Evolutionary conservation across 2,888 invertebrate species (phyloP), one percentile per base, ranked within the genome.

Genomic region (Elysia crispata): DNA sequence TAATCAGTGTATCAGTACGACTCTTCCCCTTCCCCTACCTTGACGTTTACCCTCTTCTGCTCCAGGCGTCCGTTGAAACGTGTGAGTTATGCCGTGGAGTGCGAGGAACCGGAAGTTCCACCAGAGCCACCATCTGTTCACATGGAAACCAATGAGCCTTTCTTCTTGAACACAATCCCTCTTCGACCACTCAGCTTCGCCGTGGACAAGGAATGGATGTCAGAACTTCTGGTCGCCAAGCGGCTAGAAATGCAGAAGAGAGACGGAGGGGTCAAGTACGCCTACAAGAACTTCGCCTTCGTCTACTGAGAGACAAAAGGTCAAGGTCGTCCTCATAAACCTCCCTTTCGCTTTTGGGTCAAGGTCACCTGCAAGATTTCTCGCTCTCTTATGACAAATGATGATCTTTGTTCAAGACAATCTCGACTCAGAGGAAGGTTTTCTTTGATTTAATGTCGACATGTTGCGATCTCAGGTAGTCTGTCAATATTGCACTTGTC

Each of bases 121-220:
- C 86, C 87, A 8, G 88, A 90, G 25, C 89, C 90, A 8, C 91
- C 90, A 0, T 84, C 79, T 49, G 87, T 87, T 8, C 87, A 89
- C 84, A 90, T 90, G 88, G 88, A 90, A 82, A 89, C 88, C 83
- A 86, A 83, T 69, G 90, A 91, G 57, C 91, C 91, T n/a, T 91
- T 90, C 84, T 91, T 91, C 88, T 85, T 85, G 78, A 91, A 91
- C 84, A 91, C 91, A 15, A 90, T 91, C 67, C 91, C 91, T 0
- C 83, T 86, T 5, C 84, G 87, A 28, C 88, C 87, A 1, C 79
- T 86, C 83, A 86, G 89, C 6, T 91, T 89, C 82, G 84, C 87
- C 30, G 89, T 91, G 18, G 86, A 90, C 81, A 87, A 88, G 76
- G 91, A 91, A 54, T 91, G 91, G 91, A 86, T 88, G 50, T 91